Evolutionary conservation across 2,113 vertebrate genomes (phyloP).

Genomic region (Loxodonta africana): DNA sequence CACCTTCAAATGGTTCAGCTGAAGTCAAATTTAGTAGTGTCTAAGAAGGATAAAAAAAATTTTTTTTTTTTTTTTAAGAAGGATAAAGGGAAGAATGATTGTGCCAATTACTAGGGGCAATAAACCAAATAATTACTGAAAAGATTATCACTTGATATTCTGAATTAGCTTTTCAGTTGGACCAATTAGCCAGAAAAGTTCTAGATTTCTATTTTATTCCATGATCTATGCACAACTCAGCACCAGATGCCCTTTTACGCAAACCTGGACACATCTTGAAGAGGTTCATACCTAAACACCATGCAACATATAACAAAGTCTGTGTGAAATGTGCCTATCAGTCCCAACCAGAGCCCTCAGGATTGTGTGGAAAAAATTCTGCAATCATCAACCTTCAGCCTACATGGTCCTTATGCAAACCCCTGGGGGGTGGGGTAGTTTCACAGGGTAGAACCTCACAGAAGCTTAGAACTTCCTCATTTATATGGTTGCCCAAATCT

Average conservation of each 20-base stretch:
- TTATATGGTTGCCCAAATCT: not conserved
- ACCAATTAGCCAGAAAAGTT: not conserved
- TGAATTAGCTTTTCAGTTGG: not conserved
- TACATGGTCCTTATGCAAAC: not conserved
- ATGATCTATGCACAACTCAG: not conserved
- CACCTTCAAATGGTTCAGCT: not conserved
- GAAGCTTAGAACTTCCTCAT: slow-evolving; percentile 64
- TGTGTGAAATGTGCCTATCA: rapidly evolving
- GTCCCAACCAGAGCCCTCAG: not conserved
- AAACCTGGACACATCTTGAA: not conserved
- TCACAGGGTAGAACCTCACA: not conserved
- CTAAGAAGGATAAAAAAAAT: too few relatives aligned
- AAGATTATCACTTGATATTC: too few relatives aligned
- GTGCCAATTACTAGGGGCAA: not conserved
- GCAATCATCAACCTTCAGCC: not conserved
- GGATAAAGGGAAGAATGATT: too few relatives aligned
- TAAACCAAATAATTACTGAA: not conserved
- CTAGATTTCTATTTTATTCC: not conserved
- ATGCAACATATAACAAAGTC: rapidly evolving
- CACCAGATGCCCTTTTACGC: too few relatives aligned
- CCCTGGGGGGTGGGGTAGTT: not conserved
- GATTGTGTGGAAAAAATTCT: rapidly evolving
- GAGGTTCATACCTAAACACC: too few relatives aligned
- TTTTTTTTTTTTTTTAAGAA: too few relatives aligned
- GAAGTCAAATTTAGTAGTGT: not conserved